Evolutionary conservation across 2,888 invertebrate genomes (phyloP).

Genomic region (Clitarchus hookeri): DNA sequence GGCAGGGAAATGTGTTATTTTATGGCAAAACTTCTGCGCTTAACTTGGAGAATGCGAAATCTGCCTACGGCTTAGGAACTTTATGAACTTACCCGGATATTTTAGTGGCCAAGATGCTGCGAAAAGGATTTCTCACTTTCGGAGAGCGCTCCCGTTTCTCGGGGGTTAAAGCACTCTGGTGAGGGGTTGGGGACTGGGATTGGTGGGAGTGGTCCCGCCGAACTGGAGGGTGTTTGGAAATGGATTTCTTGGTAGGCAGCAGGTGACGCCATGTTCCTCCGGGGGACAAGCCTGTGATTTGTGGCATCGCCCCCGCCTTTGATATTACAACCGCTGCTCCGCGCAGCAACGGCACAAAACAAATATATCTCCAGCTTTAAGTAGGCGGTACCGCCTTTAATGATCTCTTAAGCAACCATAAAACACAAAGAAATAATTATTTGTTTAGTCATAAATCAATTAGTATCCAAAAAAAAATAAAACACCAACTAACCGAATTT

Average conservation of each 20-base stretch:
- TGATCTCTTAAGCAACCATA: too few species aligned
- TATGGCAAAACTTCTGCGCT: background rate
- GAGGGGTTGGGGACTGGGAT: background rate
- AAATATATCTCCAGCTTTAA: too few species aligned
- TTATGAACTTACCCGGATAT: background rate
- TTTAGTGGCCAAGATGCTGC: background rate
- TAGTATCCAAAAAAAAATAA: too few species aligned
- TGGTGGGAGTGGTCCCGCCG: background rate
- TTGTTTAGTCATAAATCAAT: too few species aligned
- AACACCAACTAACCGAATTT: too few species aligned
- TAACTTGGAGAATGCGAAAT: background rate
- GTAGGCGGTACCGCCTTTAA: too few species aligned
- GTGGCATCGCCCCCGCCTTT: slow-evolving; percentile 14
- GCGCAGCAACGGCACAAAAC: background rate
- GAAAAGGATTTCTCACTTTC: slow-evolving; percentile 3
- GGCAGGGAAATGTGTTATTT: too few species aligned
- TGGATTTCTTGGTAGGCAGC: slow-evolving; percentile 6
- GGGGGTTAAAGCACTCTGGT: too few species aligned
- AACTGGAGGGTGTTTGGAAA: slow-evolving; percentile 5
- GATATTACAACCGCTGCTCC: background rate
- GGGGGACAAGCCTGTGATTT: background rate
- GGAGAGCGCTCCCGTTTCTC: background rate
- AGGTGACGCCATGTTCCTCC: background rate
- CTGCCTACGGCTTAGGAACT: background rate
- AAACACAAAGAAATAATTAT: too few species aligned